Conservation (phyloP, 2,888 invertebrate genomes). For the Elaeidobius kamerunicus region DNA sequence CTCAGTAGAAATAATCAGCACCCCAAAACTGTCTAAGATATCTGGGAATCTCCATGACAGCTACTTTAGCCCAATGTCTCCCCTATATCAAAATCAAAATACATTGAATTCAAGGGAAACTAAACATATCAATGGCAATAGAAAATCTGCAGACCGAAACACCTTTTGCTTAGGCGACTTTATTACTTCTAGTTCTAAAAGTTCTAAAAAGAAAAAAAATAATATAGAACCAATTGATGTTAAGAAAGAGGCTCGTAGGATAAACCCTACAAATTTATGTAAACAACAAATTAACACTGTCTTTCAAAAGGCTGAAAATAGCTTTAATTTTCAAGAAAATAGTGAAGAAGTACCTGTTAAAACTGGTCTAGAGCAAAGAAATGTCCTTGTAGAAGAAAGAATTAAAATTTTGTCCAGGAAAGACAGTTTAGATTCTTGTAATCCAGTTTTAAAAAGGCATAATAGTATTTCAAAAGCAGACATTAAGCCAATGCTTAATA, state of each 20-base stretch:
- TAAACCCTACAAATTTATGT: slow-evolving; percentile 55
- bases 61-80: slow-evolving; percentile 41
- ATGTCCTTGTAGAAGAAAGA: slow-evolving; percentile 36
- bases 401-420: slow-evolving; percentile 34
- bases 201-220: slow-evolving; percentile 39
- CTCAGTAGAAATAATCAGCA: slow-evolving; percentile 26
- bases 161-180: slow-evolving; percentile 47
- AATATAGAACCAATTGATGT: neutral
- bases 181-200: slow-evolving; percentile 36
- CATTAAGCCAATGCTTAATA: slow-evolving; percentile 49
- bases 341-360: slow-evolving; percentile 30
- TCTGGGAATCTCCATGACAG: slow-evolving; percentile 20
- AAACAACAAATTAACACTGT: slow-evolving; percentile 31
- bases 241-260: slow-evolving; percentile 42
- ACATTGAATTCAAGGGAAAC: slow-evolving; percentile 35
- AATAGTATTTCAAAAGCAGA: slow-evolving; percentile 34
- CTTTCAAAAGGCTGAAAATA: slow-evolving; percentile 38
- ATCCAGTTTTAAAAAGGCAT: slow-evolving; percentile 17
- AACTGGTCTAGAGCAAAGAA: slow-evolving; percentile 31
- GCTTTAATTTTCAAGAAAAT: slow-evolving; percentile 40
- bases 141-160: slow-evolving; percentile 25
- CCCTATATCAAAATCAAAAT: slow-evolving; percentile 37
- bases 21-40: slow-evolving; percentile 34
- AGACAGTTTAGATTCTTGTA: slow-evolving; percentile 12
- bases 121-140: slow-evolving; percentile 9